These are phyloP conservation scores for Cossypha heuglini DNA, from an alignment of 2,797 vertebrate species.

Conservation along the genomic window DNA sequence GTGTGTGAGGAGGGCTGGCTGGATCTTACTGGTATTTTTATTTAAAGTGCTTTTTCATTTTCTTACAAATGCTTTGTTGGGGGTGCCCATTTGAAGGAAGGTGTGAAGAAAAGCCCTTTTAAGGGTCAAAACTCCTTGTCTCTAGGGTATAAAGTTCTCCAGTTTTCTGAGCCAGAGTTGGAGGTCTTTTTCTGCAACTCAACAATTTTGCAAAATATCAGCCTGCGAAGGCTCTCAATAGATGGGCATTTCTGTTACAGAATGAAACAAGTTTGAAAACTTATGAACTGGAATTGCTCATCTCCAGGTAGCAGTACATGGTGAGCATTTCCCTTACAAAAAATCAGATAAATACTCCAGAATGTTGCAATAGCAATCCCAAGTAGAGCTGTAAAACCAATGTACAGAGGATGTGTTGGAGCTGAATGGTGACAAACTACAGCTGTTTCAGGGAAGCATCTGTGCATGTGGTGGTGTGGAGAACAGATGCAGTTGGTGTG, in stretches of 20 bases:
- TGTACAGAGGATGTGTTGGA: background rate
- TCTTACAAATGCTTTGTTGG: background rate
- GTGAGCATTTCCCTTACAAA: background rate
- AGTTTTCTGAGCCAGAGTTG: background rate
- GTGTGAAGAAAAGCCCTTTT: background rate
- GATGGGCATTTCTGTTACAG: background rate
- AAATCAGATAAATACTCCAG: background rate
- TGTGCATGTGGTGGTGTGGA: background rate
- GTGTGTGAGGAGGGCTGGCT: background rate
- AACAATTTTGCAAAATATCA: background rate
- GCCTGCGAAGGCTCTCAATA: background rate
- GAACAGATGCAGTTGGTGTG: background rate
- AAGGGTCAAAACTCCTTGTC: background rate
- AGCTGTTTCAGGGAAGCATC: slow-evolving; percentile 17
- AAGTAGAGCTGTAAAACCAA: slow-evolving; percentile 10
- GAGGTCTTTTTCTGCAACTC: background rate
- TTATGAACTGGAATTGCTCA: slow-evolving; percentile 15
- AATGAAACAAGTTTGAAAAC: slow-evolving; percentile 15
- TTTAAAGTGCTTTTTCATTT: background rate
- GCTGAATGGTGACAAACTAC: slow-evolving; percentile 22
- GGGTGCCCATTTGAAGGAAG: background rate
- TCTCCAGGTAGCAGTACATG: background rate
- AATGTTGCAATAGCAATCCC: slow-evolving; percentile 16
- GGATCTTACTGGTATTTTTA: background rate
- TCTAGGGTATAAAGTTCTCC: background rate